phyloP scores from a whole-genome alignment of 2,113 vertebrate species.

The Rhagologus leucostigma region DNA sequence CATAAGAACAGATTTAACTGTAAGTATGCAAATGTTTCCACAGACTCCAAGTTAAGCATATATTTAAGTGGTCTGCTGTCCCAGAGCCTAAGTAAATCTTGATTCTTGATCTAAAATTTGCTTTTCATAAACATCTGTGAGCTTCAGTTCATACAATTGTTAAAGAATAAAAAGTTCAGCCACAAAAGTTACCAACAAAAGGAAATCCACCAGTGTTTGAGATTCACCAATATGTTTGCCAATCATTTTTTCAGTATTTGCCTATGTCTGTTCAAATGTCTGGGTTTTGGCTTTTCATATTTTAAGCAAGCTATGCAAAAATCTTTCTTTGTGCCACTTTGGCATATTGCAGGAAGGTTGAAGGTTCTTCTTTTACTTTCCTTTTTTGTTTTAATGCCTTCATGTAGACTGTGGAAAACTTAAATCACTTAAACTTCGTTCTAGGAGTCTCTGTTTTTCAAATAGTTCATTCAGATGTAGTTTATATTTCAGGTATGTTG shows the following conservation, averaged over 20 bases:
- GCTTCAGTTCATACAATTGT: not conserved
- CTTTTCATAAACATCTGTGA: conserved; percentile 46
- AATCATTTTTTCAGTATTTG: conserved; percentile 49
- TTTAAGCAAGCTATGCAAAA: conserved; percentile 56
- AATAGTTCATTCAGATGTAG: not conserved
- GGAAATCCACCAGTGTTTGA: conserved; percentile 20
- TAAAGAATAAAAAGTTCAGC: conserved; percentile 34
- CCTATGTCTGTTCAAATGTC: conserved; percentile 47
- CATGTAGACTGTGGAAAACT: not conserved
- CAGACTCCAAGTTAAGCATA: conserved; percentile 7
- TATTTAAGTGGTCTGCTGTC: conserved; percentile 3
- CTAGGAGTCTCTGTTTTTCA: not conserved
- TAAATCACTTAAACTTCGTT: conserved; percentile 22
- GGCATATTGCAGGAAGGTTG: not conserved
- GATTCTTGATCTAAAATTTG: conserved; percentile 42
- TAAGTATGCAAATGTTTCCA: conserved; percentile 35
- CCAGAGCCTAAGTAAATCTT: conserved; percentile 38
- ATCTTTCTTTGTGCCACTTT: not conserved
- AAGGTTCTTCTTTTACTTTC: not conserved
- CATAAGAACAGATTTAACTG: not conserved
- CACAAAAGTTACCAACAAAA: conserved; percentile 40
- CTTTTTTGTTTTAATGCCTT: not conserved
- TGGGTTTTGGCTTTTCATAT: conserved; percentile 38
- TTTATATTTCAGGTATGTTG: not conserved
- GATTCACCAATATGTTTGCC: conserved; percentile 47